Base-by-base conservation (phyloP, 1,140 invertebrate species). In the Myzus persicae region DNA sequence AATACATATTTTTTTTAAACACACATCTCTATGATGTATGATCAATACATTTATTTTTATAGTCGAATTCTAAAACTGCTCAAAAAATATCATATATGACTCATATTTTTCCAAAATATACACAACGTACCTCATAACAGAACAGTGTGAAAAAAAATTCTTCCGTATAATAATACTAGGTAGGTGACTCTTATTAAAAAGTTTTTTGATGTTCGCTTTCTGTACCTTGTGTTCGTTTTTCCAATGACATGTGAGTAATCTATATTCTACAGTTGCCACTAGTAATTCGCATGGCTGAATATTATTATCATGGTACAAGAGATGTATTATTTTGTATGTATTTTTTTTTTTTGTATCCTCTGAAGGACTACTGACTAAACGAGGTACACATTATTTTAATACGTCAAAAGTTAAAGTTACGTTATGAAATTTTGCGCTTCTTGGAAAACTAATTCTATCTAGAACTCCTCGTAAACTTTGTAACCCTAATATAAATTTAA, bases 401-500 rank as follows among this genome's bases (percentile, higher is more conserved):
- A 85, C 85, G 44, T 48, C 31, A 18, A n/a, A 87, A 87, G 31
- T 87, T 46, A n/a, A 46, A n/a, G 42, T 46, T 24, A 36, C 44
- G 85, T 46, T 87, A 46, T 87, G 85, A 46, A 48, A 87, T 87
- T 46, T 48, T n/a, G 31, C 31, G 85, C 24, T 46, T 48, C 44
- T 87, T 22, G n/a, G 18, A 31, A 87, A 82, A 82, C 76, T 38
- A 82, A 82, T 82, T 38, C 76, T 82, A 22, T 82, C 36, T 38
- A 82, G n/a, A 82, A 85, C 31, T 24, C 4, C 84, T 44, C 84
- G 42, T 85, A 85, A 85, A 85, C 38, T 85, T 85, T 42, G 40
- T 26, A 85, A 85, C 40, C 42, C 26, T 85, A 85, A 85, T 85
- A 85, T 85, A 85, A 85, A 85, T 85, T 85, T 85, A 31, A 85